These are phyloP conservation scores for Cryptops parisi DNA, from an alignment of 2,888 invertebrate genomes.

Conservation along the genomic window DNA sequence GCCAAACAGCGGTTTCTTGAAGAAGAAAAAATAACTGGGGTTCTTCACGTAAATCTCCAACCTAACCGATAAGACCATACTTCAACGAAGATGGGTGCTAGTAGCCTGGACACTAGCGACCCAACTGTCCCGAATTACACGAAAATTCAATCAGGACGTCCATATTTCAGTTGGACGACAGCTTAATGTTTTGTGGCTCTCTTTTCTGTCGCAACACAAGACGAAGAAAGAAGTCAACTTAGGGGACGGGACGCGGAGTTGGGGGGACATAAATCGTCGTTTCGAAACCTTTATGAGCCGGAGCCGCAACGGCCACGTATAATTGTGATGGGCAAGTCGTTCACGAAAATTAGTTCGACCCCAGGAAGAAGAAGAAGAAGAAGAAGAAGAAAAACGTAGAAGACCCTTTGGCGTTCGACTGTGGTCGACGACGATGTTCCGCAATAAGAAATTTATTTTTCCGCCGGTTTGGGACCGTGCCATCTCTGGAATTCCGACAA, in stretches of 20 bases:
- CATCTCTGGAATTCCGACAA: slow-evolving; percentile 10
- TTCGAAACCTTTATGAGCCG: slow-evolving; percentile 10
- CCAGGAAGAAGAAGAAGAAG: too few species aligned
- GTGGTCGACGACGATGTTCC: neutral
- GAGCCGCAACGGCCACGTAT: slow-evolving; percentile 9
- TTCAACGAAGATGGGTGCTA: neutral
- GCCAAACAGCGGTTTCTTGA: too few species aligned
- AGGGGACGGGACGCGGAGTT: slow-evolving; percentile 1
- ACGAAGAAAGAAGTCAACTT: too few species aligned
- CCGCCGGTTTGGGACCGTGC: slow-evolving; percentile 10
- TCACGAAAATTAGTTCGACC: slow-evolving; percentile 13
- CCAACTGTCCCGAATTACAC: slow-evolving; percentile 15
- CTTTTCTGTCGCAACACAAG: too few species aligned
- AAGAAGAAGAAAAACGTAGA: too few species aligned
- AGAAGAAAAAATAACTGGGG: too few species aligned
- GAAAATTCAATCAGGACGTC: slow-evolving; percentile 14
- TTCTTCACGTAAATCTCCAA: neutral
- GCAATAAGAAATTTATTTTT: slow-evolving; percentile 11
- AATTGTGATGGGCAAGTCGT: slow-evolving; percentile 13
- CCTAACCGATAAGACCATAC: slow-evolving; percentile 1
- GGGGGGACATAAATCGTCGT: slow-evolving; percentile 10
- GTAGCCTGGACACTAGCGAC: neutral
- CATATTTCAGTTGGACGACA: slow-evolving; percentile 10
- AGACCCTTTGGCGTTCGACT: neutral
- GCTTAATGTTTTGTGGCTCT: slow-evolving; percentile 8